Base-by-base conservation (phyloP, 1,140 invertebrate species). In the Pseudomyrmex pallidus region DNA sequence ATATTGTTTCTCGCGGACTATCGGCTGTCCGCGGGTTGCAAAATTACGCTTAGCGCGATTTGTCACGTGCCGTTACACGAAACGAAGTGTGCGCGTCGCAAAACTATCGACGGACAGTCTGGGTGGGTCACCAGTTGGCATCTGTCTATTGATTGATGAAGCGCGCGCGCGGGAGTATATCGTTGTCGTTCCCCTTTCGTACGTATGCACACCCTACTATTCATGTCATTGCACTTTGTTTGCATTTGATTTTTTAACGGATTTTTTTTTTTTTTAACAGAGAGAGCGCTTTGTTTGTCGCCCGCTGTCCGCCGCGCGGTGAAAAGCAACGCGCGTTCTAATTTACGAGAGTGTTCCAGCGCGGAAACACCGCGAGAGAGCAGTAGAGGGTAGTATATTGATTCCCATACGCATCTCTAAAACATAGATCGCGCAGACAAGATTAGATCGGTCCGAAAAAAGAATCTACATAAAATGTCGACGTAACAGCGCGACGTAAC, bases 71-170 rank as follows among this genome's bases (percentile, higher is more conserved):
- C 22, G 17, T 77, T 62, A 59, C 17, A 76, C 63, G 62, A 46
- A 35, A 22, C 63, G 17, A 35, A 67, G 52, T 22, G 74, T 66
- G 74, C 20, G 74, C 56, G 74, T 68, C 56, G 74, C 56, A 68
- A 68, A 77, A 77, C 63, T 77, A 77, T 77, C 74, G 74, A 77
- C 63, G 67, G 63, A 48, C 67, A 54, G 62, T 35, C 44, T 20
- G 35, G 50, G 10, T 22, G 17, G 74, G 74, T 68, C 35, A 22
- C 74, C 35, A 77, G 74, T 77, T 77, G 74, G 74, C 63, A 77
- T 77, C 63, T 68, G 63, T 46, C 63, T 68, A 68, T 68, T 77
- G 74, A 77, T 77, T 77, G 74, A 77, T 77, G 63, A 77, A 77
- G 63, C 63, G 25, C 15, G 5, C 63, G 63, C 63, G 17, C 15